A percentile compares a stretch with the other conserved stretches of the same genome.
phyloP scores from a whole-genome alignment of 1,140 invertebrate species.

The Prorops nasuta region DNA sequence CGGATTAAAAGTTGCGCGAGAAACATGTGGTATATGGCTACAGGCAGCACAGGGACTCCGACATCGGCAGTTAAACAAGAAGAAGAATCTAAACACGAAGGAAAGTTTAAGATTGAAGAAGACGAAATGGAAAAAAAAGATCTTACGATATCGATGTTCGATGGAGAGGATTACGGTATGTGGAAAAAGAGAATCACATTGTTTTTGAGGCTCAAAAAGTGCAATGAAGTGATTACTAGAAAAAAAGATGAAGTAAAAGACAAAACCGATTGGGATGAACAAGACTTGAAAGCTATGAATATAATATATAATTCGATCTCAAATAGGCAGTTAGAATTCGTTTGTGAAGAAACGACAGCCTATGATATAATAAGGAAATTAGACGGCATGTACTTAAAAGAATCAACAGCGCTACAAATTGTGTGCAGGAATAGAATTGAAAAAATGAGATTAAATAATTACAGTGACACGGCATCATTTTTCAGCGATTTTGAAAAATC shows the following conservation, averaged over 20 bases:
- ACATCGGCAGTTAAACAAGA: neutral
- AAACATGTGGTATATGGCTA: too few species aligned
- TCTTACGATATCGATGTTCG: constrained; percentile 12
- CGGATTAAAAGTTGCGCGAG: too few species aligned
- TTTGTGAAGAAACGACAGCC: constrained; percentile 18
- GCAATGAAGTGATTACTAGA: neutral
- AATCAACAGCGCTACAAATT: constrained; percentile 32
- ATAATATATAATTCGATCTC: constrained; percentile 23
- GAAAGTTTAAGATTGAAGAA: neutral
- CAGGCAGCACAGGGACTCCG: too few species aligned
- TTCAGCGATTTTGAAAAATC: constrained; percentile 30
- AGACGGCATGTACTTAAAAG: constrained; percentile 23
- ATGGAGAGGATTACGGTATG: constrained; percentile 3
- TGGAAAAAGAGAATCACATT: constrained; percentile 9
- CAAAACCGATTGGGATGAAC: constrained; percentile 9
- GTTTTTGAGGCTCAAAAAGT: constrained; percentile 5
- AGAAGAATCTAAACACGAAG: neutral
- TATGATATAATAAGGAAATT: constrained; percentile 29
- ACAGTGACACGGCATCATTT: constrained; percentile 11
- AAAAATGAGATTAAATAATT: constrained; percentile 21
- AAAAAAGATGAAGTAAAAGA: neutral
- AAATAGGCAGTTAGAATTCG: constrained; percentile 27
- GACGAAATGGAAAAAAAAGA: neutral
- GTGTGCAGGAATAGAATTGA: constrained; percentile 23
- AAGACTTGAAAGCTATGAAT: constrained; percentile 22